Base-by-base conservation (phyloP, 2,888 invertebrate species). In the Zhuqinia jingwanae region DNA sequence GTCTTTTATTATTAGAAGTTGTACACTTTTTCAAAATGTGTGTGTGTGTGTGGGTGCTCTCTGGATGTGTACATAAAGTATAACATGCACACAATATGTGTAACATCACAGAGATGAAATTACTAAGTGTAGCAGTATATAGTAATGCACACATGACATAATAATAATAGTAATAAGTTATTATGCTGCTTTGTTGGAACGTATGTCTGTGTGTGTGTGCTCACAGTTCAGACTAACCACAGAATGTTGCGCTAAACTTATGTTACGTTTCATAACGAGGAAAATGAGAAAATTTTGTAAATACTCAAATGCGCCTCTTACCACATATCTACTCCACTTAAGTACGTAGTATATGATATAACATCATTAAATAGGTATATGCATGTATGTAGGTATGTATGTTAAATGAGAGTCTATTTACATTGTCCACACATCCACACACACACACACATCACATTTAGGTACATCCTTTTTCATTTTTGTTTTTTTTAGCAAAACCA, bases 21-120 rank as follows among this genome's bases (percentile, higher is more conserved):
- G 45, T 50, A 79, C 79, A 79, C 63, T 79, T 79, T 45, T 42
- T 22, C 45, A 68, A 68, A 68, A 47, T 68, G 68, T 45, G 68
- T 42, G 42, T 30, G n/a, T n/a, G n/a, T n/a, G n/a, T n/a, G n/a
- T n/a, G n/a, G n/a, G n/a, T n/a, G n/a, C n/a, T n/a, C n/a, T n/a
- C n/a, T 13, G 8, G 15, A 13, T 50, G 13, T 50, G 30, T 22
- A 60, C 60, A 56, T 56, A 27, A 60, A n/a, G 30, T 60, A 60
- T 22, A 27, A n/a, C 27, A 3, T 60, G 11, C 60, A 56, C 22
- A 22, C 30, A 27, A 3, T 22, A n/a, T 30, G 27, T 27, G 25
- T n/a, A 3, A 20, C 22, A 11, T 58, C 2, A n/a, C 10, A 25
- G 2, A 30, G 27, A 30, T n/a, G 60, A 42, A 65, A 50, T 50